Conservation (phyloP, 2,113 vertebrate genomes). For the Ariopsis seemanni region DNA sequence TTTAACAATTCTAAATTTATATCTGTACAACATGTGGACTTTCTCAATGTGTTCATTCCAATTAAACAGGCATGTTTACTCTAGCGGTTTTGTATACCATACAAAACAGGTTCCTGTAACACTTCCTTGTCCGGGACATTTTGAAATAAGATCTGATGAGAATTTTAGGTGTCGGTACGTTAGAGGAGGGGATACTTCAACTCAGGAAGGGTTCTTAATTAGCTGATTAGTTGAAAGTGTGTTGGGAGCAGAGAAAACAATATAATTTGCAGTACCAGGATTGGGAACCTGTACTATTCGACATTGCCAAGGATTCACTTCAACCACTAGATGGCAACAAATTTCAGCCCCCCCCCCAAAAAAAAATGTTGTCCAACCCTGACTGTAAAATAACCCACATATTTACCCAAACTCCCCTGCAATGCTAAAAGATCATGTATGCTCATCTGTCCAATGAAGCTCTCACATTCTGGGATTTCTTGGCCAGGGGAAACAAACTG, state of each 20-base stretch:
- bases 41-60: neutral
- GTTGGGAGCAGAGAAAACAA: neutral
- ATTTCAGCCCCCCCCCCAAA: neutral
- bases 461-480: conserved; percentile 6
- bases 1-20: neutral
- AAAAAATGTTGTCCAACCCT: neutral
- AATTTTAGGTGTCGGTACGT: too few relatives aligned
- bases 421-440: conserved; percentile 23
- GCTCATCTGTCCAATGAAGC: conserved; percentile 7
- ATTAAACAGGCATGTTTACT: neutral
- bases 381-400: neutral
- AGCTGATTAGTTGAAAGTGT: neutral
- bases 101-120: neutral
- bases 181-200: too few relatives aligned
- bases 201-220: neutral
- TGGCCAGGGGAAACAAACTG: neutral
- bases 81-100: neutral
- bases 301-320: neutral
- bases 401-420: neutral
- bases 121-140: neutral
- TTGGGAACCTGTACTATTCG: neutral
- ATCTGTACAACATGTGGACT: neutral
- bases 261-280: neutral
- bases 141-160: neutral
- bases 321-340: conserved; percentile 42